These are phyloP conservation scores for Amphimedon queenslandica DNA, from an alignment of 37 sponge, comb jelly and placozoan species.

Conservation along the genomic window DNA sequence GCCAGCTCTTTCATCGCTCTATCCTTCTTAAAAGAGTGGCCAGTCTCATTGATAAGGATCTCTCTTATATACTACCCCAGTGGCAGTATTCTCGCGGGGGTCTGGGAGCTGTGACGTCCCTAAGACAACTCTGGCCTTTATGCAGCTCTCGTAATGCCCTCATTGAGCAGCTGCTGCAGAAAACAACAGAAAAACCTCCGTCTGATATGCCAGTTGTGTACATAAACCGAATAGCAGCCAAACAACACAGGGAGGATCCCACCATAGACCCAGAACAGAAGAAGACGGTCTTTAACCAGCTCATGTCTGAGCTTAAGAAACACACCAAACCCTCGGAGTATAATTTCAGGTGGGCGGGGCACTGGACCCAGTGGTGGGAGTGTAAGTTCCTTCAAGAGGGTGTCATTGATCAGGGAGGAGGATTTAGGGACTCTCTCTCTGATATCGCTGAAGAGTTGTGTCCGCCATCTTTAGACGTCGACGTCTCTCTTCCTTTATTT, in stretches of 20 bases:
- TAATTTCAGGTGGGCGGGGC: constrained; percentile 75
- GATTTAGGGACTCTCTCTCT: constrained; percentile 82
- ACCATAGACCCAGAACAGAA: constrained; percentile 61
- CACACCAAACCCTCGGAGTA: constrained; percentile 45
- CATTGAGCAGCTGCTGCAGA: constrained; percentile 51
- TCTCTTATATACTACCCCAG: constrained; percentile 65
- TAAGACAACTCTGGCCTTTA: constrained; percentile 80
- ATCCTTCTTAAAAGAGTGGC: constrained; percentile 54
- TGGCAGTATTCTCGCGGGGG: constrained; percentile 13
- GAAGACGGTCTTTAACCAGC: constrained; percentile 74
- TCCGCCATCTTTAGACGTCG: constrained; percentile 49
- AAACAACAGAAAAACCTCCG: constrained; percentile 32
- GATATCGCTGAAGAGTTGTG: constrained; percentile 91
- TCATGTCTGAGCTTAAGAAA: constrained; percentile 56
- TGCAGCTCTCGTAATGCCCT: constrained; percentile 41
- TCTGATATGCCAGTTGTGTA: constrained; percentile 40
- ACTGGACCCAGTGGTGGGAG: constrained; percentile 92
- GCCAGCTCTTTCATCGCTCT: constrained; percentile 50
- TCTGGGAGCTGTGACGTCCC: constrained; percentile 13
- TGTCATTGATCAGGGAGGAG: constrained; percentile 95
- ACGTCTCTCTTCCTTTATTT: constrained; percentile 77
- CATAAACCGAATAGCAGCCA: constrained; percentile 79
- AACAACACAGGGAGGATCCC: constrained; percentile 63
- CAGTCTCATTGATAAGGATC: constrained; percentile 54
- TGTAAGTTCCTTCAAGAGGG: constrained; percentile 83